Conservation (phyloP, 2,888 invertebrate species). For the Callyntrura sp. region DNA sequence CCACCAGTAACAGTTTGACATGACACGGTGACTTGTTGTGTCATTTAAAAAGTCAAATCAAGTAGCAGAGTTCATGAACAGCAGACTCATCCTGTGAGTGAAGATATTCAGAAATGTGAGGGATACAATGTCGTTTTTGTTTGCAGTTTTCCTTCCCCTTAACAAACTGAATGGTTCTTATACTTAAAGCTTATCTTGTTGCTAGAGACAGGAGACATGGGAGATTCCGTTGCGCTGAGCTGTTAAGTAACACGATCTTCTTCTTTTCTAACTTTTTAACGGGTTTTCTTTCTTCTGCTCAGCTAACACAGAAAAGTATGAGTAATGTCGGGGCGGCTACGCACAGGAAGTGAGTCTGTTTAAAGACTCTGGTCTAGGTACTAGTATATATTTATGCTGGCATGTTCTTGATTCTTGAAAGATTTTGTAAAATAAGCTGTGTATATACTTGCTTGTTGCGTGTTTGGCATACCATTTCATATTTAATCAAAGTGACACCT, state of each 20-base stretch:
- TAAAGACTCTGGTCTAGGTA: neutral
- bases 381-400: constrained; percentile 3
- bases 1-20: constrained; percentile 73
- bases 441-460: neutral
- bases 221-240: constrained; percentile 13
- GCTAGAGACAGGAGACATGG: neutral
- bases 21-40: constrained; percentile 73
- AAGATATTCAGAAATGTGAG: too few relatives aligned
- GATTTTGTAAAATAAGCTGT: neutral
- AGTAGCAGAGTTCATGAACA: constrained; percentile 31
- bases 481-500: constrained; percentile 57
- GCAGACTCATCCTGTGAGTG: constrained; percentile 30
- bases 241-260: constrained; percentile 56
- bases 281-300: neutral
- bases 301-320: too few relatives aligned
- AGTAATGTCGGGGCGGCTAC: neutral
- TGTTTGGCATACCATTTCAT: constrained; percentile 11
- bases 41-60: constrained; percentile 41
- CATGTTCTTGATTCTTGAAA: neutral
- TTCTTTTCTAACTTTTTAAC: constrained; percentile 1
- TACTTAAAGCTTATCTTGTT: constrained; percentile 7
- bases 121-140: constrained; percentile 17
- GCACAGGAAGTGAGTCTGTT: constrained; percentile 22
- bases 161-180: constrained; percentile 35
- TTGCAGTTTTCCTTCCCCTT: neutral